Evolutionary conservation across 1,140 invertebrate species (phyloP).

Genomic region (Euglossa dilemma): DNA sequence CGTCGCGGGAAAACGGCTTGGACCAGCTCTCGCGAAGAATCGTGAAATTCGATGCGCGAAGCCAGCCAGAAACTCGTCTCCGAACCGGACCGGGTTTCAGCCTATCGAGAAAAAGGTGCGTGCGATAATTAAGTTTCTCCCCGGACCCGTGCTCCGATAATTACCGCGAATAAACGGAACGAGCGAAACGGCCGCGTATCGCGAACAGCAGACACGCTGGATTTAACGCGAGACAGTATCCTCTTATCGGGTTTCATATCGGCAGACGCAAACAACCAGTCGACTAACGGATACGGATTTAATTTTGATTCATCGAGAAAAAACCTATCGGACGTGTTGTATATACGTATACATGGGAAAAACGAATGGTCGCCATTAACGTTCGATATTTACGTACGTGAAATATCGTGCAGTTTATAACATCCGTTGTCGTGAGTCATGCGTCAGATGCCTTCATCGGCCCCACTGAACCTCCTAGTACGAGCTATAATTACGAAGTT

Average conservation of each 20-base stretch:
- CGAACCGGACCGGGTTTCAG: not conserved
- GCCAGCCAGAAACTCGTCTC: constrained; percentile 2
- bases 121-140: not conserved
- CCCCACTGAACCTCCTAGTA: constrained; percentile 9
- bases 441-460: constrained; percentile 33
- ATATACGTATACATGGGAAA: too few species aligned
- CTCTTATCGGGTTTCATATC: constrained; percentile 16
- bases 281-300: not conserved
- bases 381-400: not conserved
- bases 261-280: not conserved
- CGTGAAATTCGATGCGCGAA: constrained; percentile 51
- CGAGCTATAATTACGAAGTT: constrained; percentile 70
- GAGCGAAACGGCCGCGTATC: not conserved
- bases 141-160: not conserved
- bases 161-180: not conserved
- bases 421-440: constrained; percentile 58
- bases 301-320: not conserved
- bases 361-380: not conserved
- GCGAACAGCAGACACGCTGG: not conserved
- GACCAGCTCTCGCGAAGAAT: constrained; percentile 16
- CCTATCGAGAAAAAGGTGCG: too few species aligned
- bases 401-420: constrained; percentile 28
- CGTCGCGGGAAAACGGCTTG: constrained; percentile 32
- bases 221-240: not conserved
- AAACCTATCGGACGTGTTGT: too few species aligned